These are phyloP conservation scores for Calliphora vomitoria DNA, from an alignment of 2,888 invertebrate species.

Conservation along the genomic window DNA sequence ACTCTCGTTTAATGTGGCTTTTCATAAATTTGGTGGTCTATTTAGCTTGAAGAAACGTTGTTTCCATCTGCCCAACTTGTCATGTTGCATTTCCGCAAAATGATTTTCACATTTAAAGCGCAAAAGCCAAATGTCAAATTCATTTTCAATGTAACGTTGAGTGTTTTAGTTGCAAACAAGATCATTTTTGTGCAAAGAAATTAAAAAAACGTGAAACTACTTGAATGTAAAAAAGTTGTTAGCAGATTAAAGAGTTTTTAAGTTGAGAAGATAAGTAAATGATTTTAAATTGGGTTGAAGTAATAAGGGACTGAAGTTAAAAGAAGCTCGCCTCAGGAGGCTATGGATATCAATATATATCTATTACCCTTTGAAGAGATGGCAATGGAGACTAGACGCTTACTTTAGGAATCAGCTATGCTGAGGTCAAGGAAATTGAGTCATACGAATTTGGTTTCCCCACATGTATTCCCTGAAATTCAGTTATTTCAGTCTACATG, in stretches of 20 bases:
- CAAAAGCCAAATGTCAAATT: slow-evolving; percentile 63
- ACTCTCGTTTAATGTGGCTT: not conserved
- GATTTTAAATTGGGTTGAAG: too few relatives aligned
- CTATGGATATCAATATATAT: too few relatives aligned
- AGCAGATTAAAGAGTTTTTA: not conserved
- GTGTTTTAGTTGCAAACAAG: slow-evolving; percentile 25
- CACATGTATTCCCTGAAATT: too few relatives aligned
- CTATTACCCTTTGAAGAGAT: too few relatives aligned
- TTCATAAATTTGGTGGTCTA: not conserved
- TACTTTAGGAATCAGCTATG: too few relatives aligned
- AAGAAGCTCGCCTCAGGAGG: too few relatives aligned
- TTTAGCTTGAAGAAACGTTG: not conserved
- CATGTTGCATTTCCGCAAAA: slow-evolving; percentile 49
- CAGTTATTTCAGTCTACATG: too few relatives aligned
- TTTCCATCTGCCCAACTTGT: slow-evolving; percentile 36
- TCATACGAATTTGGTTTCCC: too few relatives aligned
- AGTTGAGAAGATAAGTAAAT: not conserved
- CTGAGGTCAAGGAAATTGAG: too few relatives aligned
- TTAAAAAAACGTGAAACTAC: not conserved
- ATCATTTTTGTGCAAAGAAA: slow-evolving; percentile 28
- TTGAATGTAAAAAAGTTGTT: not conserved
- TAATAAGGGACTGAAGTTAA: too few relatives aligned
- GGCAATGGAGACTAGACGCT: too few relatives aligned
- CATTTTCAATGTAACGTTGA: slow-evolving; percentile 1
- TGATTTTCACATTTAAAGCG: slow-evolving; percentile 33